A percentile compares a stretch with the other conserved stretches of the same genome.
Conservation (phyloP, 2,888 invertebrate species). For the Eretmocerus hayati region DNA sequence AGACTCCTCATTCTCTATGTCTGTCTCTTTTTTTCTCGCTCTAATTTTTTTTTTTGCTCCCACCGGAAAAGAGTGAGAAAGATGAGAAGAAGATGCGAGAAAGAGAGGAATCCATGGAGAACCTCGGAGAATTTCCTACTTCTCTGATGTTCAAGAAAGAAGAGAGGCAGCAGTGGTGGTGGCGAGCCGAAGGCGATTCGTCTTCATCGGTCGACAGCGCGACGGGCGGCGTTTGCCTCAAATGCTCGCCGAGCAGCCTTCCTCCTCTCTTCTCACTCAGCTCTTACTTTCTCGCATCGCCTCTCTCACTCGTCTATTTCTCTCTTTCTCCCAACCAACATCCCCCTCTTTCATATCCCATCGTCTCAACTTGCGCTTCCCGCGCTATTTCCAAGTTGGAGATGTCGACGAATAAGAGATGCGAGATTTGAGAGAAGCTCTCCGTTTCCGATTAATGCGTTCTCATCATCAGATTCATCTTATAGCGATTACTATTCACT, state of each 20-base stretch:
- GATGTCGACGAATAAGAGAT: too few species aligned
- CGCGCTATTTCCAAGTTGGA: too few species aligned
- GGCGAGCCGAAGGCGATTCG: conserved; percentile 41
- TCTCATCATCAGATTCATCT: too few species aligned
- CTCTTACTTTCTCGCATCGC: conserved; percentile 23
- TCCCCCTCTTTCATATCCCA: conserved; percentile 27
- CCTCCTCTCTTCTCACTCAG: conserved; percentile 37
- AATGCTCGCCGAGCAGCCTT: conserved; percentile 45
- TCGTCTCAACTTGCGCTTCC: too few species aligned
- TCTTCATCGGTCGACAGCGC: conserved; percentile 49
- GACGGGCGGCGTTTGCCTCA: conserved; percentile 48
- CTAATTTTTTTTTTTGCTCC: neutral
- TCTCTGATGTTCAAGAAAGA: conserved; percentile 5
- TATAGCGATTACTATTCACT: too few species aligned
- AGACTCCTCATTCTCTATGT: too few species aligned
- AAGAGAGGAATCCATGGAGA: conserved; percentile 19
- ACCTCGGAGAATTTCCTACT: conserved; percentile 30
- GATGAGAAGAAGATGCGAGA: conserved; percentile 28
- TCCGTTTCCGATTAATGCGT: too few species aligned
- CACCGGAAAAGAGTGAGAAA: conserved; percentile 29
- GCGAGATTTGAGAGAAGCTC: too few species aligned
- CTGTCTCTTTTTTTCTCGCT: neutral
- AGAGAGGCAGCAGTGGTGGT: neutral
- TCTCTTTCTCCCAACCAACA: conserved; percentile 23
- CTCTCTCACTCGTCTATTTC: conserved; percentile 24